These are phyloP conservation scores for Seladonia tumulorum DNA, from an alignment of 2,888 invertebrate genomes.

Conservation along the genomic window DNA sequence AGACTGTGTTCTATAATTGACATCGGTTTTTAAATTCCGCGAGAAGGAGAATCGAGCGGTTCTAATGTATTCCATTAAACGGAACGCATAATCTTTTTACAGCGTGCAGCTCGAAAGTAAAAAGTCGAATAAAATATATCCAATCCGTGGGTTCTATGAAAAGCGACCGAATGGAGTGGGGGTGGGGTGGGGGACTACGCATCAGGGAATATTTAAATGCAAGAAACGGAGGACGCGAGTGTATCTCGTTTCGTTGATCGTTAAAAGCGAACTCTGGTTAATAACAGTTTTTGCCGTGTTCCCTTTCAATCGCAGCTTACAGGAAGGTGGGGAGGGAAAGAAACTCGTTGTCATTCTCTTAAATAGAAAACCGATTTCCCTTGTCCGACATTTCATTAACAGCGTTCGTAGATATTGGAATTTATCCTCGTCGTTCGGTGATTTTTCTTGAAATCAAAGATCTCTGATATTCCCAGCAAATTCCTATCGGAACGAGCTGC, in stretches of 20 bases:
- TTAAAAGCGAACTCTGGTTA: conserved; percentile 2
- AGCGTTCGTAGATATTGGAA: not conserved
- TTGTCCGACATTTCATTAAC: conserved; percentile 11
- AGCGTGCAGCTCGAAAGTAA: not conserved
- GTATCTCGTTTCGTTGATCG: not conserved
- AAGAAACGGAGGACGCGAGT: not conserved
- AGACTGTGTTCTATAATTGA: not conserved
- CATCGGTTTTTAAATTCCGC: not conserved
- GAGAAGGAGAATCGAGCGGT: not conserved
- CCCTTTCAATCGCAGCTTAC: not conserved
- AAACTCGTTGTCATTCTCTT: not conserved
- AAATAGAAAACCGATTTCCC: conserved; percentile 11
- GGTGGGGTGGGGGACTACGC: not conserved
- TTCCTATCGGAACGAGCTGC: not conserved
- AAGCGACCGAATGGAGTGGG: not conserved
- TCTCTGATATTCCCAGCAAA: not conserved
- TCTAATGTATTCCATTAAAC: conserved; percentile 4
- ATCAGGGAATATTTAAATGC: not conserved
- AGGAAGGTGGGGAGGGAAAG: not conserved
- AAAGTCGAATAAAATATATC: not conserved
- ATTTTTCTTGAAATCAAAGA: not conserved
- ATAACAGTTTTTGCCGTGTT: not conserved
- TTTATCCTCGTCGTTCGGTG: not conserved
- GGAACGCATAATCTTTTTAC: not conserved
- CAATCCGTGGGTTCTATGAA: conserved; percentile 22